Evolutionary conservation across 2,797 vertebrate species (phyloP).

Genomic region (Hephaestus fuliginosus): DNA sequence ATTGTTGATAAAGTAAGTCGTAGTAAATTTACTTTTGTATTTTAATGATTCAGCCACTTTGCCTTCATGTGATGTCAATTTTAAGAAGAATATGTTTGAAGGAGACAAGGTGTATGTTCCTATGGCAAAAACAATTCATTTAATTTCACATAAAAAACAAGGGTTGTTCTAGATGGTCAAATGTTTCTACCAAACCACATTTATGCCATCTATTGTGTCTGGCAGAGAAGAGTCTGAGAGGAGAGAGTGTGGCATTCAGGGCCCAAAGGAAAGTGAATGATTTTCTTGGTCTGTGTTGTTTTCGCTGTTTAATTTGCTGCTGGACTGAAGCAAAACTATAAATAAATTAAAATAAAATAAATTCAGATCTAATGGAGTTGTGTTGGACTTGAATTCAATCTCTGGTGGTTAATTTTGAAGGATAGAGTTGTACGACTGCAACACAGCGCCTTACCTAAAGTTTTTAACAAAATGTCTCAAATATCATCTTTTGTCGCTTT

Average conservation of each 20-base stretch:
- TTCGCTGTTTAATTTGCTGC: background rate
- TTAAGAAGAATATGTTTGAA: background rate
- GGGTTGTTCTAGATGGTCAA: background rate
- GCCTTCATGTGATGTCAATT: background rate
- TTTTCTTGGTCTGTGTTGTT: background rate
- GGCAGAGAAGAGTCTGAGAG: background rate
- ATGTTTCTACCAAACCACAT: background rate
- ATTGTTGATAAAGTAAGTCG: slow-evolving; percentile 41
- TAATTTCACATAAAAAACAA: background rate
- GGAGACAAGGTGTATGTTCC: background rate
- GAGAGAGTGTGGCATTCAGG: background rate
- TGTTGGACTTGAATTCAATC: background rate
- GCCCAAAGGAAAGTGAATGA: background rate
- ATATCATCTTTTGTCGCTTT: background rate
- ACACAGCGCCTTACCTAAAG: background rate
- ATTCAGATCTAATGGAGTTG: no score
- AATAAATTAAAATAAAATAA: background rate
- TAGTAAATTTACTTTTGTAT: background rate
- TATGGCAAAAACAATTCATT: background rate
- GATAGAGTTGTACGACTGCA: background rate
- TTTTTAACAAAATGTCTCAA: background rate
- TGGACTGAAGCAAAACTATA: background rate
- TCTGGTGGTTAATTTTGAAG: background rate
- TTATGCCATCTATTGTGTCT: background rate
- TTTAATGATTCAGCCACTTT: background rate